These are phyloP conservation scores for Lepus europaeus DNA, from an alignment of 2,113 vertebrate species.

Conservation along the genomic window DNA sequence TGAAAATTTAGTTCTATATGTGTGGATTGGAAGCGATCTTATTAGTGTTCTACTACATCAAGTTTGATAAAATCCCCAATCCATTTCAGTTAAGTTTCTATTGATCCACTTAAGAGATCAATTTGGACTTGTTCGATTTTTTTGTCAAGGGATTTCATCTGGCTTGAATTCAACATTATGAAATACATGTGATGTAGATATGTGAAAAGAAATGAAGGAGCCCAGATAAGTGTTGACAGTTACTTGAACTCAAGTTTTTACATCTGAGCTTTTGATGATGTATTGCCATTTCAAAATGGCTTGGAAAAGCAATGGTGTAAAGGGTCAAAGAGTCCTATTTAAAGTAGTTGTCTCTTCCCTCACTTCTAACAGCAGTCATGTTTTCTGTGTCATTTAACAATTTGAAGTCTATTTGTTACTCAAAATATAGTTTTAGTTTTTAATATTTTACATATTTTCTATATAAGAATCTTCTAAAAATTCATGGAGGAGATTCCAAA, in stretches of 20 bases:
- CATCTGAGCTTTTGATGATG: constrained; percentile 5
- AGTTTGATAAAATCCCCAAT: constrained; percentile 86
- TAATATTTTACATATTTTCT: background rate
- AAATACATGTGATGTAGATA: constrained; percentile 77
- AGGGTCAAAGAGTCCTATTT: background rate
- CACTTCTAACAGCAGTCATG: background rate
- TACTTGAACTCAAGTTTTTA: constrained; percentile 49
- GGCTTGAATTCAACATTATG: constrained; percentile 76
- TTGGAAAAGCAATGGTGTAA: background rate
- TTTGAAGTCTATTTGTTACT: background rate
- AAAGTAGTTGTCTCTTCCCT: background rate
- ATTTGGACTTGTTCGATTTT: constrained; percentile 84
- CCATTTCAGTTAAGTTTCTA: constrained; percentile 87
- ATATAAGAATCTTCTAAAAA: background rate
- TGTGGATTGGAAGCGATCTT: constrained; percentile 86
- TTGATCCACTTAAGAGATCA: constrained; percentile 87
- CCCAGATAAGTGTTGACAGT: constrained; percentile 56
- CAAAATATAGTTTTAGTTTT: background rate
- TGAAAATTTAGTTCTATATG: constrained; percentile 82
- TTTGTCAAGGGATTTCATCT: constrained; percentile 83
- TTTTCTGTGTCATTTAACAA: background rate
- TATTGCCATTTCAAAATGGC: background rate
- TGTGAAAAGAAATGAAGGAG: constrained; percentile 37
- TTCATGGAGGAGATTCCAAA: background rate
- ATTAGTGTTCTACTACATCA: constrained; percentile 86